phyloP scores from a whole-genome alignment of 2,888 invertebrate species.

The Julus scandinavius region DNA sequence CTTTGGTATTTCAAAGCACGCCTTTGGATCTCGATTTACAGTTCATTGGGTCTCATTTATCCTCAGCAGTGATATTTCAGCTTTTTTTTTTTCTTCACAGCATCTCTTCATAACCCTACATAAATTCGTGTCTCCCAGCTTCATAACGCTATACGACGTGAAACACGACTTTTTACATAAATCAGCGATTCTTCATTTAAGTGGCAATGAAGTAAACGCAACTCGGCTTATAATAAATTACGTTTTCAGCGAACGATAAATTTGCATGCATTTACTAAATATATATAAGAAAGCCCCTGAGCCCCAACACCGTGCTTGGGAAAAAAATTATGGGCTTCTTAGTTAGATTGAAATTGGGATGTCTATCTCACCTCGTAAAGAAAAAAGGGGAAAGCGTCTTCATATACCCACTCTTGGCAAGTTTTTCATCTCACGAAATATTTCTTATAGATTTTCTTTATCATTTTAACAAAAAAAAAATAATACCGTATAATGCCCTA shows the following conservation, averaged over 20 bases:
- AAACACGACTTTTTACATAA: constrained; percentile 42
- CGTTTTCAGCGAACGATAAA: constrained; percentile 21
- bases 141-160: background rate
- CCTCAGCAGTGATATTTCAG: constrained; percentile 29
- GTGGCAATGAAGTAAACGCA: constrained; percentile 22
- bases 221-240: constrained; percentile 26
- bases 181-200: constrained; percentile 42
- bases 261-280: constrained; percentile 42
- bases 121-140: background rate
- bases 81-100: background rate
- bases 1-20: constrained; percentile 34
- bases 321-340: constrained; percentile 40
- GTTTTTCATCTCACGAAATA: constrained; percentile 30
- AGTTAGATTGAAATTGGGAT: constrained; percentile 35
- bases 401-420: background rate
- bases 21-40: constrained; percentile 26
- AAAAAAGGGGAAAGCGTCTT: background rate
- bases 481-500: constrained; percentile 19
- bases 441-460: constrained; percentile 42
- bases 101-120: background rate
- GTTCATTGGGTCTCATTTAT: constrained; percentile 34
- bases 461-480: constrained; percentile 27
- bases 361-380: constrained; percentile 38
- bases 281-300: constrained; percentile 39
- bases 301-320: background rate